Base-by-base conservation (phyloP, 2,888 invertebrate genomes). In the Euclidia mi region DNA sequence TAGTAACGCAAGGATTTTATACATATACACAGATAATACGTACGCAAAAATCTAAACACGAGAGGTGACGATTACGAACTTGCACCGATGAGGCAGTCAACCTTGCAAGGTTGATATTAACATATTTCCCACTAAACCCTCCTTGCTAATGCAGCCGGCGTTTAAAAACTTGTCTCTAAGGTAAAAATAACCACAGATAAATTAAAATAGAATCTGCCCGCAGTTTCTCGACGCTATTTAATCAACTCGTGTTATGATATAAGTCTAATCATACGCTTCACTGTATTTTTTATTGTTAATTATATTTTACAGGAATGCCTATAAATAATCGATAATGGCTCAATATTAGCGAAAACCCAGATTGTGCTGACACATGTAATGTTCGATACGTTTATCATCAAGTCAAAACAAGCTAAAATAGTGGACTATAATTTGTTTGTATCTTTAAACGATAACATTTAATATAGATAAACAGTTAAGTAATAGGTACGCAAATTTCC, bases 401-500 rank as follows among this genome's bases (percentile, higher is more conserved):
- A 34, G 14, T 32, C 14, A 10, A 29, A 9, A 34, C 4, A 10
- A 18, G 17, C 2, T 10, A 20, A 11, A 18, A 11, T 10, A 29
- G 31, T 6, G 1, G 2, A 10, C 15, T 35, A n/a, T 14, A 46
- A 15, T 15, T 12, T n/a, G 50, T 29, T 41, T 45, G n/a, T 20
- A 11, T n/a, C 9, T 55, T 31, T 28, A 31, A 6, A 38, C 17
- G 42, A 29, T 42, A 50, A 60, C 47, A 52, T 42, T 44, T 57
- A 15, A 25, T 32, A 56, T 25, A 15, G 52, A 55, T 56, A 53
- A 45, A 56, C 18, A 56, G 52, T 75, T 56, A 53, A 48, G 62
- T 50, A 75, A 64, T 49, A n/a, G n/a, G n/a, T n/a, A 51, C 14
- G 35, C 44, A 37, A 45, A 65, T 61, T 67, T 60, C 53, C 55